Evolutionary conservation across 2,888 invertebrate species (phyloP), one percentile per base, ranked within the genome.

Genomic region (Alviniconcha strummeri): DNA sequence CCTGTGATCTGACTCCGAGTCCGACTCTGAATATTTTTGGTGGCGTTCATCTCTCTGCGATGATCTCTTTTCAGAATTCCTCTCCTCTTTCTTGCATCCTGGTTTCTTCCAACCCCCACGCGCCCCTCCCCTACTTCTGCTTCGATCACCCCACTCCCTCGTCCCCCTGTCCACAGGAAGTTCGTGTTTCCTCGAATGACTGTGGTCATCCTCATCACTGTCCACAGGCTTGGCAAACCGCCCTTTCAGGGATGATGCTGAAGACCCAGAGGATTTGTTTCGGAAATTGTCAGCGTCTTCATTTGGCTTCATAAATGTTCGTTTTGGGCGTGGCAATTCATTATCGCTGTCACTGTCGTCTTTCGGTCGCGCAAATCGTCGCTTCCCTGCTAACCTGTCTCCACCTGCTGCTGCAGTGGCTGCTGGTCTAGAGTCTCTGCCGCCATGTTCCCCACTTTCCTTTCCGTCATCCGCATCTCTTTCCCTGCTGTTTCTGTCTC

Each of bases 301-400:
- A 9, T 81, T 83, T 56, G 89, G 89, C 77, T 83, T 89, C 85
- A 87, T 85, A 79, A 90, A 90, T 72, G 86, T 85, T 69, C 86
- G 84, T 83, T 78, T 87, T 7, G 64, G 8, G 19, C 13, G 54
- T 6, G 11, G n/a, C n/a, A 8, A 4, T 17, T 80, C 72, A 36
- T 79, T 75, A n/a, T 80, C 81, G 17, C 83, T 72, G 19, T 75
- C 76, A 36, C 81, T 82, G 71, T 72, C 78, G 7, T 75, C 76
- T 76, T 76, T 82, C 36, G 79, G 80, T 13, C 67, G 75, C 80
- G 60, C 19, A 76, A 82, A 83, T n/a, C 55, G 52, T 19, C 71
- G 69, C 52, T 64, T n/a, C 5, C 11, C 7, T 19, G 36, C 7
- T 19, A 5, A 64, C 54, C 81, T 72, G 71, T 84, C 74, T 57